phyloP scores from a whole-genome alignment of 2,888 invertebrate genomes.

The Sarcophaga variegata region DNA sequence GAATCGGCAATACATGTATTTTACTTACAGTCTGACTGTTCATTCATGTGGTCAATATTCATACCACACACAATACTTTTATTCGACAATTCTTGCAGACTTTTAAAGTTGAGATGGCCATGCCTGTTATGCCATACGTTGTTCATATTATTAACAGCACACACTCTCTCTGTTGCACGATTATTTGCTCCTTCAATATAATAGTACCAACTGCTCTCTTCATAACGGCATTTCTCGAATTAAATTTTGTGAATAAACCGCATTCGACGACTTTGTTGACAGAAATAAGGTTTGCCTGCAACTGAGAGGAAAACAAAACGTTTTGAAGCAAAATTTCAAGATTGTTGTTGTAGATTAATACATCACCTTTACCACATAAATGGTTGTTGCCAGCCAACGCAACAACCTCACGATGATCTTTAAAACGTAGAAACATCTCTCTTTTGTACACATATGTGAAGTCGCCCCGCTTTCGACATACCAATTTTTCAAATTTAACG shows the following conservation, averaged over 20 bases:
- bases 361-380: slow-evolving; percentile 60
- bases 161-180: slow-evolving; percentile 20
- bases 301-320: slow-evolving; percentile 20
- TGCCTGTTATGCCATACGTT: slow-evolving; percentile 10
- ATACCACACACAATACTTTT: slow-evolving; percentile 46
- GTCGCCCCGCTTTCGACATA: too few species aligned
- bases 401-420: neutral
- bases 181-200: slow-evolving; percentile 15
- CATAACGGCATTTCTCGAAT: slow-evolving; percentile 8
- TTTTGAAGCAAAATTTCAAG: neutral
- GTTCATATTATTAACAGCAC: slow-evolving; percentile 14
- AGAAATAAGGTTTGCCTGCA: slow-evolving; percentile 60
- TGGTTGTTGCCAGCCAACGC: slow-evolving; percentile 21
- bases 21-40: neutral
- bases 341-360: slow-evolving; percentile 50
- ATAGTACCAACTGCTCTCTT: slow-evolving; percentile 30
- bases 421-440: too few species aligned
- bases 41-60: slow-evolving; percentile 7
- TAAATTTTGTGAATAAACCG: too few species aligned
- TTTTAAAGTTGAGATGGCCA: slow-evolving; percentile 47
- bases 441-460: too few species aligned
- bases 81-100: neutral
- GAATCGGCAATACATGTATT: slow-evolving; percentile 4
- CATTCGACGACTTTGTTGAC: slow-evolving; percentile 63
- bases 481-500: too few species aligned